Conservation (phyloP, 2,113 vertebrate species). For the Oryzias woworae region DNA sequence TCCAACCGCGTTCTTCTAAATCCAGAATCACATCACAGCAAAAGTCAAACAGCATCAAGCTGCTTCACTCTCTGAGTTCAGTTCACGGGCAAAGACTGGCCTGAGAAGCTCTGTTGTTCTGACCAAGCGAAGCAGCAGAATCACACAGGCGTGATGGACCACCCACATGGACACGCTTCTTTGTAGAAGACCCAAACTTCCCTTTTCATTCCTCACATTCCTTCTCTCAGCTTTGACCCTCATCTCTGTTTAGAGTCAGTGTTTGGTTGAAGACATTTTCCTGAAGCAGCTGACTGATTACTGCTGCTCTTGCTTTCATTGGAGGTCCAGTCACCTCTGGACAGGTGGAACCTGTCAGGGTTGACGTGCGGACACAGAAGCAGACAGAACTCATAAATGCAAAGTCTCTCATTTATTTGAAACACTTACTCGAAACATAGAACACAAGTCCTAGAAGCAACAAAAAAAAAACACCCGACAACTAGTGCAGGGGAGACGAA, state of each 20-base stretch:
- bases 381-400: too few species aligned
- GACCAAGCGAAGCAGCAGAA: slow-evolving; percentile 34
- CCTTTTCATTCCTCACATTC: slow-evolving; percentile 17
- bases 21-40: background rate
- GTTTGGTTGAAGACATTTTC: too few species aligned
- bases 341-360: too few species aligned
- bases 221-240: background rate
- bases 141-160: slow-evolving; percentile 43
- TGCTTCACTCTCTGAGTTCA: background rate
- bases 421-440: too few species aligned
- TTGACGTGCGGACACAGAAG: too few species aligned
- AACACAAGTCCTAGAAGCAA: too few species aligned
- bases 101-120: slow-evolving; percentile 44
- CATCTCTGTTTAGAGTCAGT: background rate
- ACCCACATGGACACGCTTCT: slow-evolving; percentile 4
- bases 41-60: slow-evolving; percentile 22
- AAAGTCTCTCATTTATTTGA: too few species aligned
- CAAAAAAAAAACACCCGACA: too few species aligned
- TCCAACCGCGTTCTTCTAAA: slow-evolving; percentile 27
- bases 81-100: background rate
- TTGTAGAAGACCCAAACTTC: background rate
- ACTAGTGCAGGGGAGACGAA: too few species aligned
- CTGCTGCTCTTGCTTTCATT: too few species aligned
- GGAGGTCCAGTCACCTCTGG: too few species aligned
- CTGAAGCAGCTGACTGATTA: too few species aligned